Evolutionary conservation across 2,888 invertebrate species (phyloP), one percentile per base, ranked within the genome.

Genomic region (Lepidocyrtoides sp.): DNA sequence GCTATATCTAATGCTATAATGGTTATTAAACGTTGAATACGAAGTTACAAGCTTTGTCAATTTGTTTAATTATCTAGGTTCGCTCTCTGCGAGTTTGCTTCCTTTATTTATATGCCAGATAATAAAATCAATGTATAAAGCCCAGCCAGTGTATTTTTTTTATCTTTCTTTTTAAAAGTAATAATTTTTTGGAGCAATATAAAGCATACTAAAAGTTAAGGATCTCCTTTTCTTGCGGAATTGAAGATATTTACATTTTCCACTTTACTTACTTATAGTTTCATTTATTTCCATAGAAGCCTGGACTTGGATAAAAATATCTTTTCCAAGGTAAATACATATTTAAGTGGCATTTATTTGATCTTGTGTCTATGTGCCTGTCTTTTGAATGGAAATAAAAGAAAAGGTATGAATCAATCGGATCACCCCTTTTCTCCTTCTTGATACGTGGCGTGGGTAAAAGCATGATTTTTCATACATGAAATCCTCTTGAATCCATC

Each of bases 241-340:
- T 36, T n/a, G 26, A 26, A 48, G 44, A 5, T 75, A 36, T 36
- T 36, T 36, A 12, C 75, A 44, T 75, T 75, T 26, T 75, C 26
- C 12, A 48, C 57, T 26, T 75, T 23, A 75, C 48, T 48, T 48
- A n/a, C n/a, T 23, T 48, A 26, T 26, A n/a, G 7, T 26, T 23
- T 26, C n/a, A 48, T 48, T 23, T 36, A 81, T 36, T 60, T 26
- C 32, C n/a, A n/a, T n/a, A n/a, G n/a, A n/a, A n/a, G n/a, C n/a
- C n/a, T 7, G 32, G 41, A 12, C 20, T 14, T 23, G 17, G 63
- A 79, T 89, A 66, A 88, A 91, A 92, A 75, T 10, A 83, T 88
- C 88, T 86, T 87, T 91, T 91, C 92, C 26, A 93, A 92, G 91
- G 92, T 72, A 93, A 93, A 93, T 93, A 93, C 92, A 93, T 93